Conservation (phyloP, 23 tunicate genomes). For the Halocynthia roretzi region DNA sequence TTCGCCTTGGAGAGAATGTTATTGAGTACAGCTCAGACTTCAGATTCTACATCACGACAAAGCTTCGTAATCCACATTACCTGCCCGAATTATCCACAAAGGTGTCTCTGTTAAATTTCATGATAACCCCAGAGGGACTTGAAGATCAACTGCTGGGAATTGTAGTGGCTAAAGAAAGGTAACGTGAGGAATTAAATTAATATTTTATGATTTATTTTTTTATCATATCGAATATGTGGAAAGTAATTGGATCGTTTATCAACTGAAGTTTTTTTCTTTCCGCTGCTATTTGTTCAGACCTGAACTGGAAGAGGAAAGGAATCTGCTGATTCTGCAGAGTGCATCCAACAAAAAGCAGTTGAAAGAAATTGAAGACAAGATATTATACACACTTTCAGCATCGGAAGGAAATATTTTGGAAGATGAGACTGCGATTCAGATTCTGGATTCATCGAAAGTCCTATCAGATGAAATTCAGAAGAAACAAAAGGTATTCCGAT, state of each 20-base stretch:
- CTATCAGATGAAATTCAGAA: slow-evolving; percentile 95
- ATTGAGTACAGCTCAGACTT: slow-evolving; percentile 93
- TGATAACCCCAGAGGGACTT: slow-evolving; percentile 98
- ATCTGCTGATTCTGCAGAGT: slow-evolving; percentile 82
- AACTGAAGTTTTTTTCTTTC: too few species aligned
- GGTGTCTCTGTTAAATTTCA: slow-evolving; percentile 98
- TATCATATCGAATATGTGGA: too few species aligned
- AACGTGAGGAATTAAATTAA: not conserved
- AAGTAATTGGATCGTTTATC: too few species aligned
- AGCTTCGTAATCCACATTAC: slow-evolving; percentile 96
- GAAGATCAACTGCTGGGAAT: slow-evolving; percentile 98
- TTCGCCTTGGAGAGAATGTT: slow-evolving; percentile 93
- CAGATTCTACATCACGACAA: slow-evolving; percentile 99
- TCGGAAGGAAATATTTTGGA: slow-evolving; percentile 99
- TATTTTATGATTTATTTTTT: not conserved
- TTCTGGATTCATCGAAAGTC: slow-evolving; percentile 92
- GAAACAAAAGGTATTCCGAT: slow-evolving; percentile 75
- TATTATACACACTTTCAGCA: slow-evolving; percentile 91
- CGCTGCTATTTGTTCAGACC: slow-evolving; percentile 58
- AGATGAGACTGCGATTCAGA: slow-evolving; percentile 90
- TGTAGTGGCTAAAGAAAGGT: slow-evolving; percentile 98
- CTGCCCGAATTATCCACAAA: slow-evolving; percentile 96
- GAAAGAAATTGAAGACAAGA: slow-evolving; percentile 98
- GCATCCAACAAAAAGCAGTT: slow-evolving; percentile 95
- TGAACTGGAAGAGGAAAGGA: slow-evolving; percentile 96